Evolutionary conservation across 2,113 vertebrate species (phyloP).

Genomic region (Saguinus imperator): DNA sequence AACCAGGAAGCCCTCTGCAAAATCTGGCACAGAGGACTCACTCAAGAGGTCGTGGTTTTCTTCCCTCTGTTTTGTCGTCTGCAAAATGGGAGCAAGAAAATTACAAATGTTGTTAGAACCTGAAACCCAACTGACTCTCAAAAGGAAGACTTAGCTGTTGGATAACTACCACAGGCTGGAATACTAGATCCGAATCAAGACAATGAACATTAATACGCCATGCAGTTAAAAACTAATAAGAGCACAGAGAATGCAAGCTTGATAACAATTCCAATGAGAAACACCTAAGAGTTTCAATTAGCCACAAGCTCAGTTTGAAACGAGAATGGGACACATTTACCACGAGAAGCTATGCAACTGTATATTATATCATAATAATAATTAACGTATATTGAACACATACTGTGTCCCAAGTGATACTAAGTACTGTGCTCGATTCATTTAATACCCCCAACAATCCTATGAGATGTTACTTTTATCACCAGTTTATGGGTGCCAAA

Average conservation of each 20-base stretch:
- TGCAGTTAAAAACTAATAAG: constrained; percentile 68
- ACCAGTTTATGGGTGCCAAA: constrained; percentile 26
- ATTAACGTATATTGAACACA: constrained; percentile 44
- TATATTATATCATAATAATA: constrained; percentile 47
- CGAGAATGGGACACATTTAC: constrained; percentile 38
- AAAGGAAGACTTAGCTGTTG: constrained; percentile 30
- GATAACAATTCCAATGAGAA: constrained; percentile 58
- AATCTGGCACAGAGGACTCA: not conserved
- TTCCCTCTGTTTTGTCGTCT: constrained; percentile 20
- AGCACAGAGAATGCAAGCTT: constrained; percentile 57
- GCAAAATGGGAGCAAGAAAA: constrained; percentile 15
- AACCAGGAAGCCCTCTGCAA: not conserved
- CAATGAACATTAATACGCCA: constrained; percentile 66
- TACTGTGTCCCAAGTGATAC: constrained; percentile 46
- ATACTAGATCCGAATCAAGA: constrained; percentile 56
- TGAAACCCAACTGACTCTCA: not conserved
- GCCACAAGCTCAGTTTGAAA: constrained; percentile 47
- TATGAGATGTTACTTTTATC: constrained; percentile 20
- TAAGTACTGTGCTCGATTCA: constrained; percentile 8
- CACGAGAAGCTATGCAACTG: constrained; percentile 27
- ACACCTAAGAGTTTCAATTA: constrained; percentile 69
- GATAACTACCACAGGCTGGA: not conserved
- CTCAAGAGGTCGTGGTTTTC: not conserved
- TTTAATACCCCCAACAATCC: not conserved
- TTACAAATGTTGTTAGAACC: constrained; percentile 1